Base-by-base conservation (phyloP, 2,888 invertebrate genomes). In the Drosophila fungiperda region DNA sequence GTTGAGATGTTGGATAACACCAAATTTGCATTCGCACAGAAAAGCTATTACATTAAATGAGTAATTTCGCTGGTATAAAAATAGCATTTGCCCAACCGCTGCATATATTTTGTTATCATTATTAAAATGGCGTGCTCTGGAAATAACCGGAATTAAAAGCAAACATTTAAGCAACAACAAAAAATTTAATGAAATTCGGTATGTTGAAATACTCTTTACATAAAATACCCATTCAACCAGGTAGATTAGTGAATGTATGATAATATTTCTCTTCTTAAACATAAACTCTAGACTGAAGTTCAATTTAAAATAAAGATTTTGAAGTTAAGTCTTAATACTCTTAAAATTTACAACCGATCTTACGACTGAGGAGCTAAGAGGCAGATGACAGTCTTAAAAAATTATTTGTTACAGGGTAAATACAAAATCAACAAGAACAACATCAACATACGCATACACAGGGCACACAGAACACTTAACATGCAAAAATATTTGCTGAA, bases 401-500 rank as follows among this genome's bases (percentile, higher is more conserved):
- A 17, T 12, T n/a, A 32, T 17, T 4, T 4, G 8, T 2, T 32
- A 17, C 7, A 67, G 66, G 57, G 53, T 68, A 45, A 45, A 62
- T 54, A 40, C 2, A 50, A 61, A 62, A 52, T 45, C 23, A 68
- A 61, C 42, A 36, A 17, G 2, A 23, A 12, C 11, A 50, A 36
- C 53, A 57, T 2, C 62, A 40, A n/a, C 6, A 53, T n/a, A 57
- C 26, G 20, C 63, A 64, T 45, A 45, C 35, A 58, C 26, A 61
- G 60, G 48, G 61, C 68, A 69, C 54, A 69, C 65, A 68, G 61
- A 65, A 76, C 76, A 73, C 81, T 80, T 75, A 76, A 60, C 71
- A 72, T 70, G 80, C 71, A 74, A 87, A 90, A 87, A 90, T 90
- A 89, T 90, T 89, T 87, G 76, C 72, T 71, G 77, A 83, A 90